phyloP scores from a whole-genome alignment of 1,140 invertebrate genomes.

The Euborellia annulipes region DNA sequence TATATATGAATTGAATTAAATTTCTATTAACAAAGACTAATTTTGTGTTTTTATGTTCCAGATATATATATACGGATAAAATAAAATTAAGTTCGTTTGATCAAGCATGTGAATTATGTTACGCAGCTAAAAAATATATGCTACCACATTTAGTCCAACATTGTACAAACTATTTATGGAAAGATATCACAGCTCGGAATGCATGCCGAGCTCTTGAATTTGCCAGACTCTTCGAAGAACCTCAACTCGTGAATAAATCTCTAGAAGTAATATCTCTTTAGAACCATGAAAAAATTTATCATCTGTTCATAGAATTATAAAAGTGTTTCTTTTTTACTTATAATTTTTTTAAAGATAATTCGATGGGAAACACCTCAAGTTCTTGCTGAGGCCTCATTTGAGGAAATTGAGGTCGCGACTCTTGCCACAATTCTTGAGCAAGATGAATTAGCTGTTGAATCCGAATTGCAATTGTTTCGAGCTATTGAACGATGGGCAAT shows the following conservation, averaged over 20 bases:
- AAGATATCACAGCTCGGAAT: slow-evolving; percentile 58
- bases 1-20: no score
- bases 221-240: slow-evolving; percentile 68
- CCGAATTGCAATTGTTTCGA: slow-evolving; percentile 57
- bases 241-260: slow-evolving; percentile 64
- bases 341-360: no score
- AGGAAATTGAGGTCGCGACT: slow-evolving; percentile 55
- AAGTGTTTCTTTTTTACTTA: no score
- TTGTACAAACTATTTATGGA: slow-evolving; percentile 64
- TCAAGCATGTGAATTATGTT: slow-evolving; percentile 68
- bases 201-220: slow-evolving; percentile 70
- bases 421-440: slow-evolving; percentile 56
- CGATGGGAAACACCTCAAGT: slow-evolving; percentile 61
- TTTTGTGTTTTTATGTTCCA: no score
- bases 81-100: slow-evolving; percentile 63
- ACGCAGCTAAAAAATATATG: slow-evolving; percentile 79
- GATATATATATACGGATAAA: slow-evolving; percentile 67
- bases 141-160: slow-evolving; percentile 60
- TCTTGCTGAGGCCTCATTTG: slow-evolving; percentile 52
- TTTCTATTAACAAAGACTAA: no score
- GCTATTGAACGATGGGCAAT: slow-evolving; percentile 49
- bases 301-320: no score
- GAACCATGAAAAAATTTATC: no score
- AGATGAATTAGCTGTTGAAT: slow-evolving; percentile 50
- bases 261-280: no score